phyloP scores from a whole-genome alignment of 2,888 invertebrate species.

The Heliconius erato region DNA sequence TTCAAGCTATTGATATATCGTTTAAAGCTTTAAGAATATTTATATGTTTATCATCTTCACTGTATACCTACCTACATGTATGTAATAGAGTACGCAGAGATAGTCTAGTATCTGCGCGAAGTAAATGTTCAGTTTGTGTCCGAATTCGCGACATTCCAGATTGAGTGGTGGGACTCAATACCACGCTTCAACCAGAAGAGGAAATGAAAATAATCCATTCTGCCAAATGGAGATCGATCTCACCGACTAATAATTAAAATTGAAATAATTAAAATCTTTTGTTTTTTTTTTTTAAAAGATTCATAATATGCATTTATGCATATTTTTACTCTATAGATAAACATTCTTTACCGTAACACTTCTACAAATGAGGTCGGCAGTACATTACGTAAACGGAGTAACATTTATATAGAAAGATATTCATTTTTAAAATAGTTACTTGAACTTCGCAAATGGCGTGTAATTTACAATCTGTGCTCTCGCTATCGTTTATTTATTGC shows the following conservation, averaged over 20 bases:
- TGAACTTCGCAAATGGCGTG: constrained; percentile 44
- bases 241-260: no score
- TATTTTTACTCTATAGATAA: background rate
- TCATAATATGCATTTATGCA: background rate
- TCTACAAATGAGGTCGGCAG: constrained; percentile 1
- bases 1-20: background rate
- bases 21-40: background rate
- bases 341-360: background rate
- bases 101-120: no score
- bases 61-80: no score
- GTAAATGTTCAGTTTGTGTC: no score
- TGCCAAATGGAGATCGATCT: no score
- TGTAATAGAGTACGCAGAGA: no score
- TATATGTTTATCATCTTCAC: background rate
- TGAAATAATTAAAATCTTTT: no score
- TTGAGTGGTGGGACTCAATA: no score
- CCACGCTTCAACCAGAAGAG: no score
- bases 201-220: no score
- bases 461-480: constrained; percentile 47
- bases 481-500: constrained; percentile 46
- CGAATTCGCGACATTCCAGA: no score
- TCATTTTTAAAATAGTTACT: constrained; percentile 37
- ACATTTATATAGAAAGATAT: constrained; percentile 34
- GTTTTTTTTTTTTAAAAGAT: no score
- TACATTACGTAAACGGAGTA: constrained; percentile 21